phyloP scores from a whole-genome alignment of 1,140 invertebrate species.

The Globodera ellingtonae region DNA sequence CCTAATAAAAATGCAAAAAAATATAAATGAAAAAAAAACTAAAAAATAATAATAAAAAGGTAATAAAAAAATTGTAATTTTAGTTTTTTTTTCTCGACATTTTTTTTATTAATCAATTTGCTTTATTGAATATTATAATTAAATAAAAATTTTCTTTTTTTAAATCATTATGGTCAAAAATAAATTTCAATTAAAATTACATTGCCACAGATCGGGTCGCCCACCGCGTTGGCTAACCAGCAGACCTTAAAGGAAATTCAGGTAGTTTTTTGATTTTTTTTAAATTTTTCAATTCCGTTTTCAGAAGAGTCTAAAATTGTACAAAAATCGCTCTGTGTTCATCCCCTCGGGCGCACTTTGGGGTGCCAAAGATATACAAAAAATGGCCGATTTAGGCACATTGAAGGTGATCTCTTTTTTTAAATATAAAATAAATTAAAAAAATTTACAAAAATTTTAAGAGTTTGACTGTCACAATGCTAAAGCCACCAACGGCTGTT shows the following conservation, averaged over 20 bases:
- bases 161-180: neutral
- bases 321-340: constrained; percentile 67
- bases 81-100: too few relatives aligned
- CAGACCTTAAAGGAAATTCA: constrained; percentile 63
- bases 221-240: constrained; percentile 70
- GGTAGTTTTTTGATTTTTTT: constrained; percentile 3
- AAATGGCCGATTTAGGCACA: constrained; percentile 71
- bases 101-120: too few relatives aligned
- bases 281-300: neutral
- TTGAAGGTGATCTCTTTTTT: constrained; percentile 66
- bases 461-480: constrained; percentile 71
- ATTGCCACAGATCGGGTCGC: constrained; percentile 68
- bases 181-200: too few relatives aligned
- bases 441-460: constrained; percentile 42
- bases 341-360: constrained; percentile 73
- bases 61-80: too few relatives aligned
- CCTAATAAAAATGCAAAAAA: constrained; percentile 1
- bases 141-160: neutral
- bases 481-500: constrained; percentile 71
- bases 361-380: constrained; percentile 72
- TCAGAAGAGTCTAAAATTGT: constrained; percentile 48
- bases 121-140: too few relatives aligned
- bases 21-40: too few relatives aligned
- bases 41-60: too few relatives aligned
- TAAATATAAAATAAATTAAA: neutral